These are phyloP conservation scores for Notamacropus eugenii DNA, from an alignment of 2,797 vertebrate genomes.

Conservation along the genomic window DNA sequence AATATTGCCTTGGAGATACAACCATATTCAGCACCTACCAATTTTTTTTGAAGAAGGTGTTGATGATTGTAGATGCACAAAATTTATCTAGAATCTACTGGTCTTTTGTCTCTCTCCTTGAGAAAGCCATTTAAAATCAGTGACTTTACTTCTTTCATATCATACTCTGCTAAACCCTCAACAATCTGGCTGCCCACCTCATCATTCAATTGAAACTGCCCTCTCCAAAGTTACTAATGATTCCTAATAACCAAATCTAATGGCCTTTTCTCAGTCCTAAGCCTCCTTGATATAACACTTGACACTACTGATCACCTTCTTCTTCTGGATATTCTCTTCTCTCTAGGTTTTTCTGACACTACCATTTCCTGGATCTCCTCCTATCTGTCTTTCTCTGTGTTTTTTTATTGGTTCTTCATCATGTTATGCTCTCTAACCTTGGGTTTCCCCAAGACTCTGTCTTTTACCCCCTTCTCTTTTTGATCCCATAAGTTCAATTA, in stretches of 20 bases:
- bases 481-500: not conserved
- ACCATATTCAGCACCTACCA: not conserved
- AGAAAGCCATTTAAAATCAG: not conserved
- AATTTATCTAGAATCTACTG: not conserved
- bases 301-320: too few species aligned
- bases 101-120: not conserved
- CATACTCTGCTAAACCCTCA: too few species aligned
- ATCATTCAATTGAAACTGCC: not conserved
- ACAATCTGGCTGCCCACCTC: not conserved
- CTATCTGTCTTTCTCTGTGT: not conserved
- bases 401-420: not conserved
- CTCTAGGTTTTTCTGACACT: not conserved
- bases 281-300: not conserved
- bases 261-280: not conserved
- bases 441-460: not conserved
- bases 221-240: not conserved
- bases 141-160: not conserved
- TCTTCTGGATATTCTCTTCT: not conserved
- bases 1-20: too few species aligned
- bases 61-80: not conserved
- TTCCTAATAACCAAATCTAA: not conserved
- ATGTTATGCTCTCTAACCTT: not conserved
- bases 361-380: not conserved
- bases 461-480: not conserved
- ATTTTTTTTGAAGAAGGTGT: not conserved